Evolutionary conservation across 2,888 invertebrate genomes (phyloP).

Genomic region (Drosophila kanekoi): DNA sequence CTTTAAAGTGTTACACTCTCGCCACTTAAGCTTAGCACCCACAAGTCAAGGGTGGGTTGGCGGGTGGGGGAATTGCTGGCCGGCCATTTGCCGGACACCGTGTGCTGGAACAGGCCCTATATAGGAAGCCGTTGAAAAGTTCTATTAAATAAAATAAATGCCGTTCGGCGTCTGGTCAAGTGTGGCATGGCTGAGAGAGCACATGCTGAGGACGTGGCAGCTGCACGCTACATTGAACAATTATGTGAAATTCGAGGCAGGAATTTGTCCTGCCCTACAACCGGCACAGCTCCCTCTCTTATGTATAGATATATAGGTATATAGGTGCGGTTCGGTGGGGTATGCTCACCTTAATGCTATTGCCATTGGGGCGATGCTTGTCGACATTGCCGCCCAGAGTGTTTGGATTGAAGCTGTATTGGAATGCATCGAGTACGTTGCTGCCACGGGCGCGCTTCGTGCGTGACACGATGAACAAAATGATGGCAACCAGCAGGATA

Average conservation of each 20-base stretch:
- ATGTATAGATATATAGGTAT: background rate
- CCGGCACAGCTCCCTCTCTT: background rate
- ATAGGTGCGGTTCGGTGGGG: conserved; percentile 2
- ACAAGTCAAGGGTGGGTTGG: conserved; percentile 16
- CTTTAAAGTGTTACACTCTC: conserved; percentile 49
- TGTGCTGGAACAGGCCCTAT: conserved; percentile 3
- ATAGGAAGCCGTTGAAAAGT: conserved; percentile 68
- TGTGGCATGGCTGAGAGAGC: conserved; percentile 49
- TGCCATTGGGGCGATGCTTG: conserved; percentile 85
- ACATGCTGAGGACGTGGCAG: conserved; percentile 68
- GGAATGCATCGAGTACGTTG: conserved; percentile 85
- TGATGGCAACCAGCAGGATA: conserved; percentile 89
- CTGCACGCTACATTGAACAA: conserved; percentile 77
- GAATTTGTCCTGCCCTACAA: conserved; percentile 46
- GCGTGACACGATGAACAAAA: conserved; percentile 89
- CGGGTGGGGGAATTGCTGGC: background rate
- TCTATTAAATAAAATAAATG: conserved; percentile 75
- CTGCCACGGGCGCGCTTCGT: conserved; percentile 86
- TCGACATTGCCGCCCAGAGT: conserved; percentile 84
- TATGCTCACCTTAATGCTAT: conserved; percentile 85
- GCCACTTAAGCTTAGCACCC: conserved; percentile 53
- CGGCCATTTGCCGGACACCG: conserved; percentile 20
- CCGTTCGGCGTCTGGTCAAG: conserved; percentile 56
- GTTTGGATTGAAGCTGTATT: conserved; percentile 85
- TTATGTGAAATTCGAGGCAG: conserved; percentile 76